Evolutionary conservation across 1,140 invertebrate genomes (phyloP), one percentile per base, ranked within the genome.

Genomic region (Apis dorsata): DNA sequence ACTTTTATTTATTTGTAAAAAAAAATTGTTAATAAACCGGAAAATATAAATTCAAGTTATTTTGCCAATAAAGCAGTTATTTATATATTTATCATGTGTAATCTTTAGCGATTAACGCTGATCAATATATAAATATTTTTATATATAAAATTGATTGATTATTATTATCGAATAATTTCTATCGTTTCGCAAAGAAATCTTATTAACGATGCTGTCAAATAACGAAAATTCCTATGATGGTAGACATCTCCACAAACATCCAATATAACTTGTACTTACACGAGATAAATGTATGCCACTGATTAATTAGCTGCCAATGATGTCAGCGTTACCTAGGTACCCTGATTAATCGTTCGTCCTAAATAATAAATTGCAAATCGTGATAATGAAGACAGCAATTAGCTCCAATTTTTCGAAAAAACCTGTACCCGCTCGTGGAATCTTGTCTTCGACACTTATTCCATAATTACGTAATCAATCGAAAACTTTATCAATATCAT

Each of bases 251-350:
- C 1, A n/a, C n/a, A 7, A 69, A n/a, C 51, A 15, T 81, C 24
- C 24, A 21, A 66, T 5, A 49, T 69, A 74, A 51, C 55, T 12
- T 2, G 7, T 34, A 24, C 34, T 44, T 74, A 28, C 21, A 62
- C 71, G 7, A 34, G 59, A 59, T 71, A 44, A 44, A 57, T 28
- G 59, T 55, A 62, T 44, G 51, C 12, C 28, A 57, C 51, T 78
- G 75, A 83, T 59, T 79, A 83, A 79, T 79, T 83, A 79, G 68
- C 76, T 65, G 75, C 28, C 75, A 70, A 65, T 79, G 81, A 63
- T 62, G 65, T 62, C 66, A 62, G 75, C 57, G 68, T n/a, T 70
- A 60, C 66, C 75, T 63, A 63, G 51, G 3, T 15, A 28, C 55
- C 51, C 59, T 63, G 66, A 83, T 79, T 83, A 79, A 83, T 83